phyloP scores from a whole-genome alignment of 2,113 vertebrate genomes.

The Melospiza melodia region DNA sequence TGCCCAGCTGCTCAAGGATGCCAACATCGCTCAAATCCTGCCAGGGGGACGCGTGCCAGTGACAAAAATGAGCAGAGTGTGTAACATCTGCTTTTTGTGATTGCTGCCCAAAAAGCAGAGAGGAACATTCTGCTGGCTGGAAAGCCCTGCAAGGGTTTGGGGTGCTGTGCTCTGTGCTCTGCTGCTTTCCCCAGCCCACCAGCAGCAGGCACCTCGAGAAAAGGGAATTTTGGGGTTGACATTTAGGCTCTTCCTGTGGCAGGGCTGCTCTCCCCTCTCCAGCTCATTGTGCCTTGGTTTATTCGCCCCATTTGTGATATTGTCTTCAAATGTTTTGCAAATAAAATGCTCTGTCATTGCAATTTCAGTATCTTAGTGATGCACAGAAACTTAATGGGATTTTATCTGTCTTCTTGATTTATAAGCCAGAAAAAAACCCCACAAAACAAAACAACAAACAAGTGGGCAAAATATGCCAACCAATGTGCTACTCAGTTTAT shows the following conservation, averaged over 20 bases:
- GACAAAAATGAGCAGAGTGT: slow-evolving; percentile 14
- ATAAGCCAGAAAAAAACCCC: background rate
- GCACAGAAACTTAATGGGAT: background rate
- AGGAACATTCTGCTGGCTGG: background rate
- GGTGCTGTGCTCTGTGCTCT: background rate
- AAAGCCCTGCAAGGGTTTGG: background rate
- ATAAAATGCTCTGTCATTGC: slow-evolving; percentile 14
- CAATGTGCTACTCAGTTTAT: background rate
- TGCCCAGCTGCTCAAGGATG: slow-evolving; percentile 24
- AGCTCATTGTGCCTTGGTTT: background rate
- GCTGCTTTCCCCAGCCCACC: background rate
- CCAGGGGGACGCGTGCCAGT: slow-evolving; percentile 34
- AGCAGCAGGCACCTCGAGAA: background rate
- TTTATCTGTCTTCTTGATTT: background rate
- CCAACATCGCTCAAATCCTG: background rate
- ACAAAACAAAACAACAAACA: background rate
- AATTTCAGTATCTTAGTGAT: background rate
- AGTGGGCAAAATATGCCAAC: background rate
- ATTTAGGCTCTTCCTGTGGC: background rate
- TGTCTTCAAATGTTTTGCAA: background rate
- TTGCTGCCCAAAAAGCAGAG: background rate
- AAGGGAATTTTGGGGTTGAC: background rate
- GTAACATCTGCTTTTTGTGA: slow-evolving; percentile 40
- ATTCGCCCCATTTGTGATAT: slow-evolving; percentile 49
- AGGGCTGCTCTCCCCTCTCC: background rate